These are phyloP conservation scores for Agelas oroides DNA, from an alignment of 37 sponge, comb jelly and placozoan genomes.

Conservation along the genomic window DNA sequence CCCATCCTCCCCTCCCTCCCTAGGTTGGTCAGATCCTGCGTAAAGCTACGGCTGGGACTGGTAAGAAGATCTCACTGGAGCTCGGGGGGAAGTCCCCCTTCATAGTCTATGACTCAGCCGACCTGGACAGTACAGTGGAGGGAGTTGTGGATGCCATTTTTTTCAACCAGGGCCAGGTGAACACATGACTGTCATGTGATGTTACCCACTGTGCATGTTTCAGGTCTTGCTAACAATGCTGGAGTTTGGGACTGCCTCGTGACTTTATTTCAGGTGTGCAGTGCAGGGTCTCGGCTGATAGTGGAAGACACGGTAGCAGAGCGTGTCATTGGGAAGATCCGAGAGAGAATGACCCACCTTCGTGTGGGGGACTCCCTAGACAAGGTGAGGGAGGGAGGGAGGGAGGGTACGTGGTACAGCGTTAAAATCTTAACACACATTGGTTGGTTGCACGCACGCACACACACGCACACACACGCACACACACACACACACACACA, in stretches of 20 bases:
- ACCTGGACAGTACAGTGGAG: constrained; percentile 92
- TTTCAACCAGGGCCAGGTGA: constrained; percentile 97
- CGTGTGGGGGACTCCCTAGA: constrained; percentile 87
- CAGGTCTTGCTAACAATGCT: too few species aligned
- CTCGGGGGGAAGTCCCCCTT: constrained; percentile 96
- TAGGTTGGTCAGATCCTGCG: constrained; percentile 92
- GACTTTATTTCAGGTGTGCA: constrained; percentile 88
- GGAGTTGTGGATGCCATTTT: constrained; percentile 96
- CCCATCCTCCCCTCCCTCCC: neutral
- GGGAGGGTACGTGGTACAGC: neutral
- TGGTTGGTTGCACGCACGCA: neutral
- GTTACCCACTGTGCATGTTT: too few species aligned
- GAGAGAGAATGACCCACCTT: constrained; percentile 88
- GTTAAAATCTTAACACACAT: neutral
- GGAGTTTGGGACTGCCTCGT: too few species aligned
- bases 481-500: constrained; percentile 4
- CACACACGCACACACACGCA: too few species aligned
- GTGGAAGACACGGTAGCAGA: constrained; percentile 90
- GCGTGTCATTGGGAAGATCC: constrained; percentile 82
- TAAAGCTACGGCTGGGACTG: constrained; percentile 88
- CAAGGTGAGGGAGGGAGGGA: constrained; percentile 34
- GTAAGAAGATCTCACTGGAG: constrained; percentile 90
- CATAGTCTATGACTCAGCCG: constrained; percentile 92
- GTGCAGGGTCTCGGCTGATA: constrained; percentile 91
- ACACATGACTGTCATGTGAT: too few species aligned